These are phyloP conservation scores for Galaxias olidus DNA, from an alignment of 2,797 vertebrate genomes.

Conservation along the genomic window DNA sequence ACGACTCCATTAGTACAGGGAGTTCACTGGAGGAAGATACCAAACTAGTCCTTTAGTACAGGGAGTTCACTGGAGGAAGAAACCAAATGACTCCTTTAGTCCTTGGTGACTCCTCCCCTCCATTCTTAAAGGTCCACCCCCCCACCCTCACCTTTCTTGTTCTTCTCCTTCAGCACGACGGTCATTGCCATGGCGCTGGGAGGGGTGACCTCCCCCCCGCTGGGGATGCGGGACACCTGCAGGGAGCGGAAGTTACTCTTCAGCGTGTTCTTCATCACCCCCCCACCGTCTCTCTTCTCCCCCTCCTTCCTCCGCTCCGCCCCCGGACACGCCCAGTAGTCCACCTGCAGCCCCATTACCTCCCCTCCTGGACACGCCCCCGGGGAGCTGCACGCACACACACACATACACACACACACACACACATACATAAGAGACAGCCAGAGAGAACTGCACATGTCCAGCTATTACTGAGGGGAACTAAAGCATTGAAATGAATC, in stretches of 20 bases:
- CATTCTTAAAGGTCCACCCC: too few species aligned
- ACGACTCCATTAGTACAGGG: too few species aligned
- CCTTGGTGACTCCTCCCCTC: too few species aligned
- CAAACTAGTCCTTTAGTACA: too few species aligned
- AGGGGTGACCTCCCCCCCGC: conserved; percentile 52
- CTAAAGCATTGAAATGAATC: too few species aligned
- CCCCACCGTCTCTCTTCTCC: conserved; percentile 55
- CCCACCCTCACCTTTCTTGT: conserved; percentile 70
- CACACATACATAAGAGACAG: neutral
- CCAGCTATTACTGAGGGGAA: too few species aligned
- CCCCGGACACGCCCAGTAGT: conserved; percentile 69
- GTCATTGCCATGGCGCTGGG: conserved; percentile 72
- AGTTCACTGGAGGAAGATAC: too few species aligned
- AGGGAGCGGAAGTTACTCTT: conserved; percentile 75
- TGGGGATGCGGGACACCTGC: conserved; percentile 65
- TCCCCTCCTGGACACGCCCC: conserved; percentile 48
- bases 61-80: too few species aligned
- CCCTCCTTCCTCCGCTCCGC: conserved; percentile 54
- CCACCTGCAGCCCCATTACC: conserved; percentile 74
- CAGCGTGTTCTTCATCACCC: conserved; percentile 67
- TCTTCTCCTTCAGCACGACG: conserved; percentile 76
- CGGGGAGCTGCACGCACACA: neutral
- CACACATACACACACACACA: neutral
- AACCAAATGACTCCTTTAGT: too few species aligned
- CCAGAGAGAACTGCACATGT: too few species aligned